These are phyloP conservation scores for Paratrypauchen microcephalus DNA, from an alignment of 2,797 vertebrate genomes.

Conservation along the genomic window DNA sequence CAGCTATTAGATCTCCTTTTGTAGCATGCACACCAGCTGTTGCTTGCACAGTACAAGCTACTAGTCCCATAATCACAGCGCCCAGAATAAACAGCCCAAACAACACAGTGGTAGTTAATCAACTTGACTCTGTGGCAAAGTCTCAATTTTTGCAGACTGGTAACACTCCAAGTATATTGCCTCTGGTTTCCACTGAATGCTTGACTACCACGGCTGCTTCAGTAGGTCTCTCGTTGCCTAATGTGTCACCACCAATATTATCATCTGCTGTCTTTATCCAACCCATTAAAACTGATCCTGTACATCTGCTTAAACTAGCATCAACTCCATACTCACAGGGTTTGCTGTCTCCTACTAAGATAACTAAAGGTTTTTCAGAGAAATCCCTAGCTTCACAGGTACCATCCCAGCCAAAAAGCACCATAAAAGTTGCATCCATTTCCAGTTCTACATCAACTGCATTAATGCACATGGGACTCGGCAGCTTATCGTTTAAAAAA, in stretches of 20 bases:
- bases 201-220: slow-evolving; percentile 32
- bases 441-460: slow-evolving; percentile 41
- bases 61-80: slow-evolving; percentile 30
- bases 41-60: slow-evolving; percentile 35
- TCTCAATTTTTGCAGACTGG: slow-evolving; percentile 27
- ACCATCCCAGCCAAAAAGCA: slow-evolving; percentile 37
- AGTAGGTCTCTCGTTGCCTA: slow-evolving; percentile 27
- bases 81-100: slow-evolving; percentile 29
- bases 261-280: slow-evolving; percentile 37
- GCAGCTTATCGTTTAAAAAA: slow-evolving; percentile 42
- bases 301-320: slow-evolving; percentile 14
- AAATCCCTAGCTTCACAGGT: slow-evolving; percentile 20
- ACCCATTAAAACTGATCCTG: slow-evolving; percentile 22
- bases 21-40: slow-evolving; percentile 47
- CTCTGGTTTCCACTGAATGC: slow-evolving; percentile 43
- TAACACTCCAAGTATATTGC: slow-evolving; percentile 33
- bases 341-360: slow-evolving; percentile 40
- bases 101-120: slow-evolving; percentile 36
- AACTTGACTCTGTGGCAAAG: slow-evolving; percentile 51
- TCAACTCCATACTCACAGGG: slow-evolving; percentile 24
- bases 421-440: slow-evolving; percentile 38
- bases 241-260: slow-evolving; percentile 38
- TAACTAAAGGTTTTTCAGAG: slow-evolving; percentile 42
- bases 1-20: slow-evolving; percentile 45
- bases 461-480: slow-evolving; percentile 41